Evolutionary conservation across 2,797 vertebrate genomes (phyloP).

Genomic region (Lutjanus argentimaculatus): DNA sequence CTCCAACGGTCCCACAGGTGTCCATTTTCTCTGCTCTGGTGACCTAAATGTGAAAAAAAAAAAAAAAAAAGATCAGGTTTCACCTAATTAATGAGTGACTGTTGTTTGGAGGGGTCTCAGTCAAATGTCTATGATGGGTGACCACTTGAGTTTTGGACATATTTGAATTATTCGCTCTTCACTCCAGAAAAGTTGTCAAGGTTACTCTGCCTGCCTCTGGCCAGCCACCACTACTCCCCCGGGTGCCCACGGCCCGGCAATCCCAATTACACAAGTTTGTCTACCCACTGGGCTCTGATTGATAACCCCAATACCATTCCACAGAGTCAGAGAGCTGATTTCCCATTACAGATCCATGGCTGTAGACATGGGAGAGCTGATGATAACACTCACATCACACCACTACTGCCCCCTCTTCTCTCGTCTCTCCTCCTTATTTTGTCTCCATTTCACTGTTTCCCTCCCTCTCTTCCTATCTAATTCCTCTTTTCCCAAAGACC

Average conservation of each 20-base stretch:
- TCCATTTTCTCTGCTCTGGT: constrained; percentile 65
- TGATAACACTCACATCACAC: constrained; percentile 85
- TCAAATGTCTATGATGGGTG: constrained; percentile 42
- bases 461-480: constrained; percentile 78
- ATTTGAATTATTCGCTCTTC: constrained; percentile 76
- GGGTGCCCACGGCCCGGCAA: too few species aligned
- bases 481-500: constrained; percentile 68
- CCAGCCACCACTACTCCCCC: too few species aligned
- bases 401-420: constrained; percentile 73
- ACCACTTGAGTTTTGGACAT: constrained; percentile 59
- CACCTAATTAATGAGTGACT: constrained; percentile 59
- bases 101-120: constrained; percentile 49
- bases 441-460: constrained; percentile 71
- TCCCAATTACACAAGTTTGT: too few species aligned
- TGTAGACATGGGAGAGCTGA: too few species aligned
- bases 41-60: constrained; percentile 39
- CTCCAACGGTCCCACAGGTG: constrained; percentile 61
- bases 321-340: too few species aligned
- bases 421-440: constrained; percentile 64
- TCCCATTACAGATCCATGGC: too few species aligned
- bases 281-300: constrained; percentile 89
- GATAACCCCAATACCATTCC: too few species aligned
- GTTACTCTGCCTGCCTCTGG: too few species aligned
- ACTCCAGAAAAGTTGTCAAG: constrained; percentile 84
- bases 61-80: constrained; percentile 63